Evolutionary conservation across 2,113 vertebrate genomes (phyloP), one percentile per base, ranked within the genome.

Genomic region (Mirza zaza): DNA sequence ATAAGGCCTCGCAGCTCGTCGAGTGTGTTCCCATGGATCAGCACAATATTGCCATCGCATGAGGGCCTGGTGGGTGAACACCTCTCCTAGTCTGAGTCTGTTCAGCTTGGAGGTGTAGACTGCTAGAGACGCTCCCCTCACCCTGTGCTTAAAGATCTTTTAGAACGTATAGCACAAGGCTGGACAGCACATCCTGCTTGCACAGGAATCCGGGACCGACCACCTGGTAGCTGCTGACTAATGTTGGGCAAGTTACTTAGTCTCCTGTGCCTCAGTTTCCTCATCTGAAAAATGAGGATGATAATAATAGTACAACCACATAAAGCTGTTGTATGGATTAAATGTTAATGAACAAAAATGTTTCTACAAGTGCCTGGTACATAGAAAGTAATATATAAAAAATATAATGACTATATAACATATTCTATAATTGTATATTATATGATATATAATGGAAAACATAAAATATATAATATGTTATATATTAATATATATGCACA

Each of bases 231-330:
- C 83, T 34, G 29, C 20, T 57, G 55, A 76, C 87, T 67, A 45
- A 57, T 2, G 0, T 8, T 96, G 68, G 71, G 57, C 32, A 73
- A 81, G 63, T 94, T 65, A 52, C 36, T 90, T 94, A 39, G 32
- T 70, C 57, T 57, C 95, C 39, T 63, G 21, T 83, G n/a, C n/a
- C 50, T 97, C 45, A 87, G 68, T 83, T 83, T 87, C 36, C 42
- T 91, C 50, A 90, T 90, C 57, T 84, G 55, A 61, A 82, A 89
- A 84, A 67, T 57, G 32, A 55, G 57, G 48, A 48, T 48, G 48
- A 86, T 10, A 61, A 39, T 55, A 87, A 94, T 45, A 68, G 50
- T 81, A 63, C 18, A 86, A 68, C 2, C 45, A 79, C 34, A 23
- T 79, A 80, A 75, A 92, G 68, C 42, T 90, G 36, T 79, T 80